These are phyloP conservation scores for Vollenhovia emeryi DNA, from an alignment of 1,140 invertebrate species.

Conservation along the genomic window DNA sequence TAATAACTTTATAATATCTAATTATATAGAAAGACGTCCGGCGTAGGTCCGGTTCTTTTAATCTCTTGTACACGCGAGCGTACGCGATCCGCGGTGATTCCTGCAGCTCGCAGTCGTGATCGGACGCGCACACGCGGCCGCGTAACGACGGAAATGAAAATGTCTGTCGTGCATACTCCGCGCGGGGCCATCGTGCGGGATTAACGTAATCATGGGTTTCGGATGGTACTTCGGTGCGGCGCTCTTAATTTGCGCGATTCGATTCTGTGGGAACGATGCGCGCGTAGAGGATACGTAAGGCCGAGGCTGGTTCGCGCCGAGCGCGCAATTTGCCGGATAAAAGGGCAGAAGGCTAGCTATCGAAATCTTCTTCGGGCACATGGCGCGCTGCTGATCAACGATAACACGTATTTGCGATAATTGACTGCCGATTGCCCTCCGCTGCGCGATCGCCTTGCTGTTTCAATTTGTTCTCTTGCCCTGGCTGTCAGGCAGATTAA, in stretches of 20 bases:
- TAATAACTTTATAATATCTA: conserved; percentile 26
- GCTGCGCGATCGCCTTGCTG: conserved; percentile 8
- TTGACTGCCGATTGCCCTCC: conserved; percentile 24
- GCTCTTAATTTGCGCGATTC: conserved; percentile 35
- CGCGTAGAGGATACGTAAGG: conserved; percentile 1
- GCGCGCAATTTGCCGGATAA: conserved; percentile 46
- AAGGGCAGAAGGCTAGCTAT: conserved; percentile 37
- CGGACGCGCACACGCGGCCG: not conserved
- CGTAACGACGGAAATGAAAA: conserved; percentile 9
- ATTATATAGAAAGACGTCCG: not conserved
- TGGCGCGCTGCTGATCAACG: conserved; percentile 9
- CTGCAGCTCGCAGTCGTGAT: not conserved
- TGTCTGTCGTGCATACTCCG: not conserved
- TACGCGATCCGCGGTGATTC: too few relatives aligned
- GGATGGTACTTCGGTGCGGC: not conserved
- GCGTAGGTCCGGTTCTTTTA: not conserved
- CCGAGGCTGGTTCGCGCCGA: conserved; percentile 5
- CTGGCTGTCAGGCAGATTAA: not conserved
- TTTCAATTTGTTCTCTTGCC: conserved; percentile 22
- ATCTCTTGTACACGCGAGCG: too few relatives aligned
- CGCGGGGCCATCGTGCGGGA: not conserved
- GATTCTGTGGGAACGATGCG: conserved; percentile 43
- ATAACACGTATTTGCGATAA: conserved; percentile 51
- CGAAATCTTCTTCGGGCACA: conserved; percentile 35
- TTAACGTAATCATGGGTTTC: conserved; percentile 34